Base-by-base conservation (phyloP, 2,113 vertebrate genomes). In the Platysteira castanea region DNA sequence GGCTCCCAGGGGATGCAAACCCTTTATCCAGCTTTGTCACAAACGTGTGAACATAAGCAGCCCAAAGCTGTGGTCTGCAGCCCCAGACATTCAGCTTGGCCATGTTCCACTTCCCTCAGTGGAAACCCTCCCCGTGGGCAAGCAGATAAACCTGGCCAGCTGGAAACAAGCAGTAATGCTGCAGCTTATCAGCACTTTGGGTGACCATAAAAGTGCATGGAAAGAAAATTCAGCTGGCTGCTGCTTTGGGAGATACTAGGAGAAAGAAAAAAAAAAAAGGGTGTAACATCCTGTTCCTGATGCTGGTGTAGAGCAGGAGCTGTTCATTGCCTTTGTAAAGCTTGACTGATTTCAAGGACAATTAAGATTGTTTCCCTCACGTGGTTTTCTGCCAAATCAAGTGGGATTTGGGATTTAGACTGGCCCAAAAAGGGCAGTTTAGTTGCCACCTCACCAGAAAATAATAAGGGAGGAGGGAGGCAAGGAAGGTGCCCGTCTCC, bases 271-370 rank as follows among this genome's bases (percentile, higher is more conserved):
- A 53, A 33, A 44, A 33, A 50, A 13, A 9, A 75, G 91, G 91
- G 93, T 84, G 90, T 89, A 67, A 80, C 96, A 96, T 95, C 93
- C 95, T 96, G 88, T 96, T 95, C 46, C 53, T 90, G 91, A 15
- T 52, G 49, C 50, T n/a, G 53, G 6, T 53, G 70, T 69, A 78
- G 67, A 86, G 77, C 89, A 86, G 78, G 71, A 90, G 91, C 61
- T 4, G 7, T 37, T 49, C 11, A 7, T 82, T 95, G 79, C 96
- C 85, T 93, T 52, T 78, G 92, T 90, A 9, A n/a, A 53, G 76
- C 80, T 84, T 0, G 4, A 63, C 46, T 88, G 69, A 52, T 87
- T 89, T 73, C 90, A 81, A 75, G 86, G 75, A 86, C 92, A 96
- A 71, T 91, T 77, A 76, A 74, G 57, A 63, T 67, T 26, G 15